Percentiles rank a stretch among this genome's conserved stretches.
phyloP scores from a whole-genome alignment of 1,140 invertebrate species.

The Coptotermes formosanus region DNA sequence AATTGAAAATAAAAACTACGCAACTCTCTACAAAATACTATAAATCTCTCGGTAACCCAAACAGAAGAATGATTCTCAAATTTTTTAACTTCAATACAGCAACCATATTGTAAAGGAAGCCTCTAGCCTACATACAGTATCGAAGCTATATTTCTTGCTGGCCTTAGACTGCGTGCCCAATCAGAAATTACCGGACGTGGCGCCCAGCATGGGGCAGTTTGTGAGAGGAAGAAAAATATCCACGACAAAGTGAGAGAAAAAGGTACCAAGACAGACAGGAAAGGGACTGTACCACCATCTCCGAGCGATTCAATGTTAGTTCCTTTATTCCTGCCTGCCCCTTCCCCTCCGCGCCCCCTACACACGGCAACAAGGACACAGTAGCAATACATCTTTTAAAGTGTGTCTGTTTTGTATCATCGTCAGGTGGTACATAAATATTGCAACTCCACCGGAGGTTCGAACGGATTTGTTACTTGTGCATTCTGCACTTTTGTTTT shows the following conservation, averaged over 20 bases:
- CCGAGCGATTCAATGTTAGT: background rate
- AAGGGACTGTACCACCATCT: background rate
- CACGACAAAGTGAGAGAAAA: background rate
- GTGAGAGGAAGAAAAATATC: slow-evolving; percentile 24
- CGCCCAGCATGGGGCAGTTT: slow-evolving; percentile 26
- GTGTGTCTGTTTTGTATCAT: background rate
- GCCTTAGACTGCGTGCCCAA: slow-evolving; percentile 17
- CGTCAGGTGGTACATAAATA: too few relatives aligned
- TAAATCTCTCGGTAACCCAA: background rate
- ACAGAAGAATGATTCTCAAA: background rate
- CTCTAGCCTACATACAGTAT: slow-evolving; percentile 1
- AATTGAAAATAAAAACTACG: background rate
- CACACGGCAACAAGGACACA: background rate
- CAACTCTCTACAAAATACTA: background rate
- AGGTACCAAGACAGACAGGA: background rate
- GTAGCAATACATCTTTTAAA: background rate
- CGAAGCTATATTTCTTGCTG: background rate
- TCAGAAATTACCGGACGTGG: slow-evolving; percentile 29
- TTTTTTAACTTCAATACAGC: slow-evolving; percentile 6
- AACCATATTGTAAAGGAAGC: background rate
- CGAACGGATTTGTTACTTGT: too few relatives aligned
- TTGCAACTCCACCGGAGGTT: too few relatives aligned
- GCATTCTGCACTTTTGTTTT: too few relatives aligned
- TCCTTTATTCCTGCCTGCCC: background rate
- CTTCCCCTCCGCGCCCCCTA: too few relatives aligned